These are phyloP conservation scores for Agrilus mali DNA, from an alignment of 2,888 invertebrate species.

Conservation along the genomic window DNA sequence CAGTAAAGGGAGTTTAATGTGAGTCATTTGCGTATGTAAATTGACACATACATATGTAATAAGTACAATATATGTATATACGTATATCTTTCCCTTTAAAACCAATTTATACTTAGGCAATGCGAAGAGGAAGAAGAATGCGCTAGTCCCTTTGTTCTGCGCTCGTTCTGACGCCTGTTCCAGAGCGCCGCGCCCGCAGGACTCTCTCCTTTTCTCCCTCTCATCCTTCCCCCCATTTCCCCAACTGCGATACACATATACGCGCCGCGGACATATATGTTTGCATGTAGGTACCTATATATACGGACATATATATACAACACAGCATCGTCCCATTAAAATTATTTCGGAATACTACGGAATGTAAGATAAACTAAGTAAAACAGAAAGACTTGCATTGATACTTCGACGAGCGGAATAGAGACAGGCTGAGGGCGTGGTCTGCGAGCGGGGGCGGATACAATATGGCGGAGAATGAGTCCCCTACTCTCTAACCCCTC, in stretches of 20 bases:
- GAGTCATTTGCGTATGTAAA: not conserved
- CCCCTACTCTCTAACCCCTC: conserved; percentile 29
- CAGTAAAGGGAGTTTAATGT: too few relatives aligned
- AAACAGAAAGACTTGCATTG: conserved; percentile 19
- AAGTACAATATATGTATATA: not conserved
- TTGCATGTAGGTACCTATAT: too few relatives aligned
- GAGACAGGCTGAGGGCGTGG: conserved; percentile 28
- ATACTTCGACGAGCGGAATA: conserved; percentile 14
- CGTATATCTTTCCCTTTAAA: not conserved
- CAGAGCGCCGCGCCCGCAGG: not conserved
- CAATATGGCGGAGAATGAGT: conserved; percentile 33
- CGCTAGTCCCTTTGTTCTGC: too few relatives aligned
- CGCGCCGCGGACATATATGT: too few relatives aligned
- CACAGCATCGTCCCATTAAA: conserved; percentile 30
- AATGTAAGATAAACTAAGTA: conserved; percentile 31
- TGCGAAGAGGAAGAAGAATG: conserved; percentile 1
- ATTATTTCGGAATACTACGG: conserved; percentile 31
- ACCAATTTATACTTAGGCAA: not conserved
- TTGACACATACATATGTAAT: not conserved
- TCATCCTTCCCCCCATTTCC: too few relatives aligned
- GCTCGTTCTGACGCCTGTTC: not conserved
- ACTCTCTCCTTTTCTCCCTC: conserved; percentile 15
- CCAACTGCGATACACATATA: too few relatives aligned
- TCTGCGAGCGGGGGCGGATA: conserved; percentile 33
- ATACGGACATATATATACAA: conserved; percentile 19